Percentiles rank a stretch among this genome's conserved stretches.
These are phyloP conservation scores for Mormoops blainvillei DNA, from an alignment of 2,113 vertebrate species.

Conservation along the genomic window DNA sequence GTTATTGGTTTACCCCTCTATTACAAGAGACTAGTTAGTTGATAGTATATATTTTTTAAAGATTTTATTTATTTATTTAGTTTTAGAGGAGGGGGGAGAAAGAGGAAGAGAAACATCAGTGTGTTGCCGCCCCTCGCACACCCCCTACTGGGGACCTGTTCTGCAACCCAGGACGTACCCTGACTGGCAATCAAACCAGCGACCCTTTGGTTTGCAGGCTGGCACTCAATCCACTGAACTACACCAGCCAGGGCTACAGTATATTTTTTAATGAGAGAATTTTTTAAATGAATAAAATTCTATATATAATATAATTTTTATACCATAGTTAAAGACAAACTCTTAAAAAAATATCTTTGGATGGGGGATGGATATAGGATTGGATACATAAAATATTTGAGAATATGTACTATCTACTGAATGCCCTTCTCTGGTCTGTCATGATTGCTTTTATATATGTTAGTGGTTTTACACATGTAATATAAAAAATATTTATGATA, in stretches of 20 bases:
- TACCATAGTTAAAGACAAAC: neutral
- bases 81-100: no score
- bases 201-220: no score
- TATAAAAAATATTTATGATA: constrained; percentile 10
- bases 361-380: neutral
- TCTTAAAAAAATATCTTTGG: neutral
- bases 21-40: neutral
- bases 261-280: neutral
- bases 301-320: neutral
- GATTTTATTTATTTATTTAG: no score
- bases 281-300: neutral
- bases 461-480: neutral
- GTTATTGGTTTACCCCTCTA: neutral
- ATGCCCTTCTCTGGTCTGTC: neutral
- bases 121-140: no score
- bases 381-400: neutral
- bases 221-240: no score
- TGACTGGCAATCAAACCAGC: no score
- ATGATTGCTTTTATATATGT: neutral
- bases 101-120: no score
- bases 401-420: neutral
- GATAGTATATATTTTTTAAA: neutral
- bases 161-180: no score
- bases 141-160: no score
- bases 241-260: no score